Percentiles rank a stretch among this genome's conserved stretches.
Conservation (phyloP, 2,797 vertebrate species). For the Gymnodraco acuticeps region DNA sequence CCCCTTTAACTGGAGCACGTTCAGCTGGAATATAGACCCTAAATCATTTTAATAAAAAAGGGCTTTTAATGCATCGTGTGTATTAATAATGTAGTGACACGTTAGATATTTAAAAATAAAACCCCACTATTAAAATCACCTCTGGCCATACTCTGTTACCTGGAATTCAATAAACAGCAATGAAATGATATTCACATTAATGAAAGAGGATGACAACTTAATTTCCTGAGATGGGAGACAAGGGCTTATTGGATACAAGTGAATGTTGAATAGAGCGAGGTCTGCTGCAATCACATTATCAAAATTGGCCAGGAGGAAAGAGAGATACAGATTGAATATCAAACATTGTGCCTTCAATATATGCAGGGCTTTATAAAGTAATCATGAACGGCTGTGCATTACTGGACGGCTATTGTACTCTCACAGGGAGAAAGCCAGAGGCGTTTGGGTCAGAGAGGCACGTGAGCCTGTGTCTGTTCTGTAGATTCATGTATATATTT, state of each 20-base stretch:
- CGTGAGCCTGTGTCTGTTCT: slow-evolving; percentile 15
- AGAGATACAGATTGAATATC: slow-evolving; percentile 74
- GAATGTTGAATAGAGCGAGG: slow-evolving; percentile 65
- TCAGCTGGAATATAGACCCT: not conserved
- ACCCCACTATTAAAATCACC: slow-evolving; percentile 56
- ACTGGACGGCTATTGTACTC: slow-evolving; percentile 56
- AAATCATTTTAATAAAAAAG: slow-evolving; percentile 34
- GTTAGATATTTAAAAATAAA: slow-evolving; percentile 62
- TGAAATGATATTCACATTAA: slow-evolving; percentile 78
- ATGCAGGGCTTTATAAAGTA: slow-evolving; percentile 79
- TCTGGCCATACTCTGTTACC: slow-evolving; percentile 60
- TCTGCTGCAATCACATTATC: slow-evolving; percentile 71
- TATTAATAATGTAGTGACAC: slow-evolving; percentile 60
- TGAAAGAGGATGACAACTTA: slow-evolving; percentile 81
- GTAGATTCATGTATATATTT: not conserved
- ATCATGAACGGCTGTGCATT: slow-evolving; percentile 72
- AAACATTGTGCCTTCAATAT: slow-evolving; percentile 77
- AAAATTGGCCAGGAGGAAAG: slow-evolving; percentile 66
- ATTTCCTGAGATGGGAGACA: slow-evolving; percentile 85
- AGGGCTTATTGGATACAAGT: slow-evolving; percentile 81
- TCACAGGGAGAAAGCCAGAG: slow-evolving; percentile 43
- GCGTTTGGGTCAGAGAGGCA: slow-evolving; percentile 29
- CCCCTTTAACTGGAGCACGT: slow-evolving; percentile 10
- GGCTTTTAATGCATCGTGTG: slow-evolving; percentile 25
- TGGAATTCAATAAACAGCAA: slow-evolving; percentile 81